A percentile compares a stretch with the other conserved stretches of the same genome.
Evolutionary conservation across 1,140 invertebrate species (phyloP).

Genomic region (Cherax quadricarinatus): DNA sequence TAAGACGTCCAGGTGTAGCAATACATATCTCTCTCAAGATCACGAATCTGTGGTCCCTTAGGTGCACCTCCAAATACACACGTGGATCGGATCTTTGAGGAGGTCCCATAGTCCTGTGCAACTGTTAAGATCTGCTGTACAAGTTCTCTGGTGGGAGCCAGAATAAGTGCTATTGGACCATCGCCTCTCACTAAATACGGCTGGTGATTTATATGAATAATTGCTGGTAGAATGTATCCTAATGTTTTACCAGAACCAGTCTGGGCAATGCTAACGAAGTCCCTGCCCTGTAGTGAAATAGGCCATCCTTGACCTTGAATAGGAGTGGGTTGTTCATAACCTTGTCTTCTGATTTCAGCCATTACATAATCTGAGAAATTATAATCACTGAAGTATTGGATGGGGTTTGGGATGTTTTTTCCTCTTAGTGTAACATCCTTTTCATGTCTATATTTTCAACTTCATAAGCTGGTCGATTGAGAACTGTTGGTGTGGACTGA

Average conservation of each 20-base stretch:
- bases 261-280: conserved; percentile 85
- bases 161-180: conserved; percentile 92
- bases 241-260: conserved; percentile 73
- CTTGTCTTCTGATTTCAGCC: conserved; percentile 73
- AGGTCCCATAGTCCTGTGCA: conserved; percentile 90
- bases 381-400: conserved; percentile 79
- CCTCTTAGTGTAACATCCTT: conserved; percentile 77
- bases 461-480: conserved; percentile 78
- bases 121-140: conserved; percentile 98
- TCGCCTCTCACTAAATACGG: conserved; percentile 87
- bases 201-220: conserved; percentile 96
- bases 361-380: conserved; percentile 77
- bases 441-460: conserved; percentile 72
- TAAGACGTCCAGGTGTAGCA: conserved; percentile 95
- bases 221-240: conserved; percentile 82
- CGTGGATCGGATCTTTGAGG: conserved; percentile 90
- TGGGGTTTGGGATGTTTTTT: conserved; percentile 78
- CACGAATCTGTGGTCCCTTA: conserved; percentile 88
- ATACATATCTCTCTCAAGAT: conserved; percentile 85
- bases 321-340: conserved; percentile 79
- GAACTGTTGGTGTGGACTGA: conserved; percentile 86
- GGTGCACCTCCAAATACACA: conserved; percentile 98
- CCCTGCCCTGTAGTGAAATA: conserved; percentile 80
- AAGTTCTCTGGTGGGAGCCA: conserved; percentile 95
- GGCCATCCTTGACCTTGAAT: conserved; percentile 80